phyloP scores from a whole-genome alignment of 2,113 vertebrate species.

The Indicator maculatus region DNA sequence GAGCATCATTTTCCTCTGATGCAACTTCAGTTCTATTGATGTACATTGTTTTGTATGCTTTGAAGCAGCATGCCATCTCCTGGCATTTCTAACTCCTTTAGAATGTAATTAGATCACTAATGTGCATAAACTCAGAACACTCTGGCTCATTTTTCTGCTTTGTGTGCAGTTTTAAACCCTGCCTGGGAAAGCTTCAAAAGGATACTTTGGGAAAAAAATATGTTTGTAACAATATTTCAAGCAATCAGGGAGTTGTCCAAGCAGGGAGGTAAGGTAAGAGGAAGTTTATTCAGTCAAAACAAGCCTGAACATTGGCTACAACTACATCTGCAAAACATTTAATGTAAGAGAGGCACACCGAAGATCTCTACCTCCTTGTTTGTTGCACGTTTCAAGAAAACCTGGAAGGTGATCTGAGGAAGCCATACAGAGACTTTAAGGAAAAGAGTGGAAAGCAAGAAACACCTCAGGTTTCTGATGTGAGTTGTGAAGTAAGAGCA shows the following conservation, averaged over 20 bases:
- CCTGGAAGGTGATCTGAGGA: not conserved
- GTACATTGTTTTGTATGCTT: not conserved
- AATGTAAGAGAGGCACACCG: not conserved
- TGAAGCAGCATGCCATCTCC: conserved; percentile 13
- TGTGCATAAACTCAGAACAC: not conserved
- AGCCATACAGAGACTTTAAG: not conserved
- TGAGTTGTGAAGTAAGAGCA: not conserved
- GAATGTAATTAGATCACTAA: not conserved
- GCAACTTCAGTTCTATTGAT: not conserved
- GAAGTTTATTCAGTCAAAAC: not conserved
- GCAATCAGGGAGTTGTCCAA: not conserved
- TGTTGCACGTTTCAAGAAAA: not conserved
- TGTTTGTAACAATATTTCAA: not conserved
- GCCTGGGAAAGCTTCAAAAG: not conserved
- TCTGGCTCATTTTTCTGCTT: not conserved
- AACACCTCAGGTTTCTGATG: not conserved
- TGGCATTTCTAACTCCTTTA: conserved; percentile 3
- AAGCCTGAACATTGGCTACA: not conserved
- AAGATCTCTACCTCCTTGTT: not conserved
- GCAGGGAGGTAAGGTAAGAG: not conserved
- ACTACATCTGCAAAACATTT: not conserved
- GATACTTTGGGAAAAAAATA: not conserved
- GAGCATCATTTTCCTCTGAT: not conserved
- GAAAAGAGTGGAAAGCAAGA: not conserved
- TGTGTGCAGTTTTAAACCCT: not conserved